Percentiles rank a stretch among this genome's conserved stretches.
Conservation (phyloP, 2,113 vertebrate species). For the Xerus inauris region DNA sequence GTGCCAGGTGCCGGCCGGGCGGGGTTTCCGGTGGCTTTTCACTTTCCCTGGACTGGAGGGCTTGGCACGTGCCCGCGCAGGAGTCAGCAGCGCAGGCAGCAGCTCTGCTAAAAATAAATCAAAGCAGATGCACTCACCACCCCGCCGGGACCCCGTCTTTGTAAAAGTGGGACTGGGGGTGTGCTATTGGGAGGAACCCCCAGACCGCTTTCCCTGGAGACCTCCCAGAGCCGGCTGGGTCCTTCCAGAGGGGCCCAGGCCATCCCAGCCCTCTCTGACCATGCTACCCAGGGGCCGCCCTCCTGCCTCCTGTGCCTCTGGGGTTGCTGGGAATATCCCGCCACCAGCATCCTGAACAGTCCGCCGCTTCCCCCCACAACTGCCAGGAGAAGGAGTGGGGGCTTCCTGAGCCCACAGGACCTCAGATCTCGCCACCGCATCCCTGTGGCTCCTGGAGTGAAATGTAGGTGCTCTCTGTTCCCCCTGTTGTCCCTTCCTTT, state of each 20-base stretch:
- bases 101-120: too few relatives aligned
- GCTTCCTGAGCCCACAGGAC: too few relatives aligned
- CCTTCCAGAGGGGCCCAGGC: background rate
- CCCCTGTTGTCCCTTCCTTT: background rate
- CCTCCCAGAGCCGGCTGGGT: background rate
- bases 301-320: rapidly evolving
- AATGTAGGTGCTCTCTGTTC: too few relatives aligned
- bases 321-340: background rate
- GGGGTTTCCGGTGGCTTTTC: slow-evolving; percentile 66
- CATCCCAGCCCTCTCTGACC: background rate
- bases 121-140: too few relatives aligned
- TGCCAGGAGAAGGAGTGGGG: background rate
- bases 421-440: rapidly evolving
- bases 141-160: background rate
- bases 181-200: rapidly evolving
- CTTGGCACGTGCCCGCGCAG: background rate
- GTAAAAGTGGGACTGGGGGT: background rate
- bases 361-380: rapidly evolving
- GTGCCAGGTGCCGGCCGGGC: background rate
- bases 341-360: background rate
- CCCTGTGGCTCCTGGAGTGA: background rate
- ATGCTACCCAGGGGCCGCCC: rapidly evolving
- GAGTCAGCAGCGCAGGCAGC: background rate
- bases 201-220: background rate
- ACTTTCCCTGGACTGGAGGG: slow-evolving; percentile 48